A percentile compares a stretch with the other conserved stretches of the same genome.
These are phyloP conservation scores for Alosa sapidissima DNA, from an alignment of 2,797 vertebrate species.

Conservation along the genomic window DNA sequence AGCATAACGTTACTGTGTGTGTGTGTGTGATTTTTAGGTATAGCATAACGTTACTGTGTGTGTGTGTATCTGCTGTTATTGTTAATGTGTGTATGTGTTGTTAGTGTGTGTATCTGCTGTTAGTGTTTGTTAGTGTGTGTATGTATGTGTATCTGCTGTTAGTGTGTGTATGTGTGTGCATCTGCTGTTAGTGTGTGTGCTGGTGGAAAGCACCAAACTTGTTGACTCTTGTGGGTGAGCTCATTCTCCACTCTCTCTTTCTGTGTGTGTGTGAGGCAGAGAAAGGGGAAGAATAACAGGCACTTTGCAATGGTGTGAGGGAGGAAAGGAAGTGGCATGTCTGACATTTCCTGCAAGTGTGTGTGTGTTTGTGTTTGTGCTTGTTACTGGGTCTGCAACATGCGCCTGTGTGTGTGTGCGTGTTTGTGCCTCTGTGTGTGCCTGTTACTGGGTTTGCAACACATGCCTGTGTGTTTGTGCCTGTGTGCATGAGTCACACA, in stretches of 20 bases:
- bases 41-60: no score
- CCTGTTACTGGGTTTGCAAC: no score
- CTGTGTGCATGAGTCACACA: not conserved
- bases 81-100: no score
- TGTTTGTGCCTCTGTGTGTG: no score
- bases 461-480: no score
- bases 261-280: not conserved
- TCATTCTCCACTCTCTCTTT: not conserved
- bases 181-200: not conserved
- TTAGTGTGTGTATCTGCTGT: no score
- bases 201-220: not conserved
- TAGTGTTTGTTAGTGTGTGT: no score
- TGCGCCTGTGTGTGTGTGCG: not conserved
- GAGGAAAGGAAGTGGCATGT: conserved; percentile 4
- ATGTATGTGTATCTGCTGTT: no score
- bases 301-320: not conserved
- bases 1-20: no score
- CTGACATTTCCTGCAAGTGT: conserved; percentile 13
- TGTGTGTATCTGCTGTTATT: no score
- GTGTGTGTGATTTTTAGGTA: no score
- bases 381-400: not conserved
- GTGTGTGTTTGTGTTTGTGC: not conserved
- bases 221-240: not conserved
- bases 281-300: not conserved
- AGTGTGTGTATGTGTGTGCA: not conserved